Conservation (phyloP, 1,140 invertebrate species). For the Drosophila varians region DNA sequence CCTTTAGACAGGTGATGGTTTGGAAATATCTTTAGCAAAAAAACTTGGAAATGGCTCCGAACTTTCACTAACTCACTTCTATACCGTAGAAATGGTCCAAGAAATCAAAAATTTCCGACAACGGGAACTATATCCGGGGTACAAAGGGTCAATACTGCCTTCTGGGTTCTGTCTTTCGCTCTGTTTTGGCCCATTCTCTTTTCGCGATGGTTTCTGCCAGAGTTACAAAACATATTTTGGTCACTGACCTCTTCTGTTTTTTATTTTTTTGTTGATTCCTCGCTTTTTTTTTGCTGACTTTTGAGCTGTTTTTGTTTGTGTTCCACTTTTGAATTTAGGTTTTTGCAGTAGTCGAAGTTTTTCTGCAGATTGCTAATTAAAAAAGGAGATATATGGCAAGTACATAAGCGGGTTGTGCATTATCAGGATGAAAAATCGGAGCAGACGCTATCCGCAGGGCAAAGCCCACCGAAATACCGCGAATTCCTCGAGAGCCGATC, state of each 20-base stretch:
- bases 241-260: constrained; percentile 61
- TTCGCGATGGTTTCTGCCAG: constrained; percentile 45
- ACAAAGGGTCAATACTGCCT: constrained; percentile 35
- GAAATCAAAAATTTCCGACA: neutral
- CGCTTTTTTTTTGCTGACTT: constrained; percentile 43
- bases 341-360: constrained; percentile 53
- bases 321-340: constrained; percentile 62
- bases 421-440: constrained; percentile 41
- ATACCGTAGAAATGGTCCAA: neutral
- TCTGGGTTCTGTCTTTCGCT: constrained; percentile 18
- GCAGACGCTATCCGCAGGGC: constrained; percentile 15
- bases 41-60: neutral
- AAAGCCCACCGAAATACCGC: constrained; percentile 6
- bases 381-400: constrained; percentile 44
- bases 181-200: constrained; percentile 54
- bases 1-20: constrained; percentile 14
- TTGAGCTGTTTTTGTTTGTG: constrained; percentile 47
- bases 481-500: constrained; percentile 29
- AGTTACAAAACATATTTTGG: constrained; percentile 67
- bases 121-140: constrained; percentile 35
- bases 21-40: too few relatives aligned
- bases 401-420: constrained; percentile 21
- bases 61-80: neutral
- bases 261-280: constrained; percentile 35
- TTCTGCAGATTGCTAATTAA: constrained; percentile 47